These are phyloP conservation scores for Poeciliopsis retropinna DNA, from an alignment of 2,113 vertebrate genomes.

Conservation along the genomic window DNA sequence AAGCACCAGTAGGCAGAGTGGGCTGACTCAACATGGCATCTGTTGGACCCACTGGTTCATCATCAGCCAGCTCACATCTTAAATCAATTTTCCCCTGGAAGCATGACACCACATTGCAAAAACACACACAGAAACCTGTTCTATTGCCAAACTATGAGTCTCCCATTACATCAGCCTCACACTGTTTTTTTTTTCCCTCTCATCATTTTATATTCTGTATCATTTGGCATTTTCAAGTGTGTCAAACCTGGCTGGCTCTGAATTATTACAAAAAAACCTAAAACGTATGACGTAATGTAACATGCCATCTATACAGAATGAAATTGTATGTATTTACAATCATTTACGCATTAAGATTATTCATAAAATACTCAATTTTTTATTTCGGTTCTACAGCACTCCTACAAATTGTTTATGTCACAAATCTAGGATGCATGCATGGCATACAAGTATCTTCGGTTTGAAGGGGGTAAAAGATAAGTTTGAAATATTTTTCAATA, in stretches of 20 bases:
- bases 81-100: neutral
- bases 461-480: neutral
- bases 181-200: neutral
- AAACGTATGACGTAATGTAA: neutral
- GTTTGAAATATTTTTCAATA: neutral
- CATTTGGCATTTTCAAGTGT: neutral
- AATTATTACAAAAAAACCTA: neutral
- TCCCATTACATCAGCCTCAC: neutral
- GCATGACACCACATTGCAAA: neutral
- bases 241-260: neutral
- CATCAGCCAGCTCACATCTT: neutral
- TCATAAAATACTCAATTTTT: no score
- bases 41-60: neutral
- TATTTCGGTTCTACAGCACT: no score
- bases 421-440: neutral
- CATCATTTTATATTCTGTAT: neutral
- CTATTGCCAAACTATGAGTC: neutral
- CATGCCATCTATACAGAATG: neutral
- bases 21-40: neutral
- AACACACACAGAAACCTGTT: neutral
- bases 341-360: neutral
- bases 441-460: no score
- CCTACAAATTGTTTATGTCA: no score
- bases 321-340: neutral
- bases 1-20: neutral